These are phyloP conservation scores for Oegoconia quadripuncta DNA, from an alignment of 2,888 invertebrate genomes.

Conservation along the genomic window DNA sequence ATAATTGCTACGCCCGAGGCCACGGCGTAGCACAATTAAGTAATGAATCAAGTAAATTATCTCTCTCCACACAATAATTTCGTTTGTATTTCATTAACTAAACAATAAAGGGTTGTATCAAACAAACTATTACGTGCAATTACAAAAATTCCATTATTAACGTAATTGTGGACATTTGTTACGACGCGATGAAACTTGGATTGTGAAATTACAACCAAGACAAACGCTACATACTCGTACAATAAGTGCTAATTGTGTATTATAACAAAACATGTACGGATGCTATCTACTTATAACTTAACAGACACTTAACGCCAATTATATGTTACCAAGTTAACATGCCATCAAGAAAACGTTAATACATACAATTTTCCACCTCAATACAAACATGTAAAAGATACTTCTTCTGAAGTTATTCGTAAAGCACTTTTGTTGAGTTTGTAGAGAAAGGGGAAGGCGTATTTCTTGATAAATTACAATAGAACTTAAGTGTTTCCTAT, in stretches of 20 bases:
- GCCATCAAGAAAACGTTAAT: constrained; percentile 7
- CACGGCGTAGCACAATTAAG: background rate
- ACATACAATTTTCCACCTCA: background rate
- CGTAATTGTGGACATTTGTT: constrained; percentile 46
- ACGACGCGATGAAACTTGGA: constrained; percentile 36
- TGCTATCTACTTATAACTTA: constrained; percentile 71
- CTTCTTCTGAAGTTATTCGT: background rate
- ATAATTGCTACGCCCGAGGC: too few relatives aligned
- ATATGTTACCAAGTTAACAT: constrained; percentile 34
- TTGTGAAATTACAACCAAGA: constrained; percentile 50
- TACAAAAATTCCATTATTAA: constrained; percentile 44
- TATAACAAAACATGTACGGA: constrained; percentile 53
- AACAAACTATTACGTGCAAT: constrained; percentile 29
- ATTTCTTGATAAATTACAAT: constrained; percentile 68
- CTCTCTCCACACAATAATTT: constrained; percentile 1
- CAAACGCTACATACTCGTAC: constrained; percentile 34
- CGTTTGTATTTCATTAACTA: constrained; percentile 3
- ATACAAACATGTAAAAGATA: background rate
- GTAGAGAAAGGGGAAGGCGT: constrained; percentile 52
- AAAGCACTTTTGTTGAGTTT: background rate
- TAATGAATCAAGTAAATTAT: background rate
- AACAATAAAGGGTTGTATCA: constrained; percentile 10
- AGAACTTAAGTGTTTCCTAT: constrained; percentile 62
- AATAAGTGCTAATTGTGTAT: constrained; percentile 63
- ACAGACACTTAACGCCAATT: constrained; percentile 73